phyloP scores from a whole-genome alignment of 1,140 invertebrate genomes.

The Pinna nobilis region DNA sequence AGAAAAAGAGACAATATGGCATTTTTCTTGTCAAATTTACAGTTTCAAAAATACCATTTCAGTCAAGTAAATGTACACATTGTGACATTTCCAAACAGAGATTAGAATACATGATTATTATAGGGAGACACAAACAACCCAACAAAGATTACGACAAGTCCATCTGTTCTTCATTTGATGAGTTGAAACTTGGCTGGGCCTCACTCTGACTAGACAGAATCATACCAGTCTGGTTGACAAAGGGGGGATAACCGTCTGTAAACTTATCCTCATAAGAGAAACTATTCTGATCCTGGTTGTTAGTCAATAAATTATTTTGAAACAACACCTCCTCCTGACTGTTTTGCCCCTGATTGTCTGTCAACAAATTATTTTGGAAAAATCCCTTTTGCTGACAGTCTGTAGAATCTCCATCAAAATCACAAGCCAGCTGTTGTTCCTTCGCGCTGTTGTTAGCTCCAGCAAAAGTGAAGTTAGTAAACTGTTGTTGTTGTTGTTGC shows the following conservation, averaged over 20 bases:
- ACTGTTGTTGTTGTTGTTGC: constrained; percentile 12
- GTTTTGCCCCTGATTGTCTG: not conserved
- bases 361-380: not conserved
- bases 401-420: not conserved
- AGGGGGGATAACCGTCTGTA: too few species aligned
- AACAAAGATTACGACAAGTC: not conserved
- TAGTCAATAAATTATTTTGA: not conserved
- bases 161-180: not conserved
- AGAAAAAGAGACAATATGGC: too few species aligned
- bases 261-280: too few species aligned
- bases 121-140: too few species aligned
- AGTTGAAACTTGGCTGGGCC: not conserved
- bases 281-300: not conserved
- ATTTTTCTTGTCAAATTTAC: too few species aligned
- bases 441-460: not conserved
- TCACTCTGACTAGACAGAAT: not conserved
- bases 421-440: not conserved
- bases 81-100: too few species aligned
- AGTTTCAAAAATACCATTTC: too few species aligned
- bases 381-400: not conserved
- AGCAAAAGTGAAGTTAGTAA: not conserved
- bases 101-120: too few species aligned
- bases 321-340: not conserved
- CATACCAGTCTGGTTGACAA: not conserved
- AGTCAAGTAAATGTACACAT: too few species aligned